A percentile compares a stretch with the other conserved stretches of the same genome.
phyloP scores from a whole-genome alignment of 2,113 vertebrate species.

The Osmerus eperlanus region DNA sequence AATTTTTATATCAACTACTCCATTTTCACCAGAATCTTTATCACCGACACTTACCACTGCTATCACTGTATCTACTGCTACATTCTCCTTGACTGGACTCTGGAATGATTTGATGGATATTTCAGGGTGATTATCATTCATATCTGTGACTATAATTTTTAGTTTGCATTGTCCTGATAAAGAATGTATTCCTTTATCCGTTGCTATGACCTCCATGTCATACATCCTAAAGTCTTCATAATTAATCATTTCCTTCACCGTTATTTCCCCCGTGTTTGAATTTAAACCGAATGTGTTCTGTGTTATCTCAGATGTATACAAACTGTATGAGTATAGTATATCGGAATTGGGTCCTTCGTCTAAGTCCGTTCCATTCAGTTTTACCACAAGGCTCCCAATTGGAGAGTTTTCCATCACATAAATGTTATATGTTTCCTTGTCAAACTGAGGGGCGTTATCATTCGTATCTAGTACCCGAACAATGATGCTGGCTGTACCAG shows the following conservation, averaged over 20 bases:
- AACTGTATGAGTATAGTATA: conserved; percentile 33
- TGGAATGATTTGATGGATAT: too few species aligned
- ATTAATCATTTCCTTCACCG: conserved; percentile 60
- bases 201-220: conserved; percentile 34
- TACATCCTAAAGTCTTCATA: conserved; percentile 62
- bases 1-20: conserved; percentile 54
- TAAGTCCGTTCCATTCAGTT: conserved; percentile 39
- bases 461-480: conserved; percentile 49
- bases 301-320: conserved; percentile 33
- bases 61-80: too few species aligned
- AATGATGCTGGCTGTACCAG: conserved; percentile 40
- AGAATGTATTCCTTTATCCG: too few species aligned
- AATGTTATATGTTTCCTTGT: conserved; percentile 35
- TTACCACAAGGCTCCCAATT: conserved; percentile 31
- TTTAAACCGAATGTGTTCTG: conserved; percentile 59
- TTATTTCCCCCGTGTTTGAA: conserved; percentile 61
- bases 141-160: too few species aligned
- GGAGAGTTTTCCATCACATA: conserved; percentile 39
- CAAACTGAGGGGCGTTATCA: conserved; percentile 52
- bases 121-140: too few species aligned
- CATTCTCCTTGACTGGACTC: too few species aligned
- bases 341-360: conserved; percentile 40
- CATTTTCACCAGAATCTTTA: conserved; percentile 40
- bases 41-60: too few species aligned
- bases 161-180: too few species aligned